Evolutionary conservation across 2,888 invertebrate species (phyloP), one percentile per base, ranked within the genome.

Genomic region (Blastobasis lacticolella): DNA sequence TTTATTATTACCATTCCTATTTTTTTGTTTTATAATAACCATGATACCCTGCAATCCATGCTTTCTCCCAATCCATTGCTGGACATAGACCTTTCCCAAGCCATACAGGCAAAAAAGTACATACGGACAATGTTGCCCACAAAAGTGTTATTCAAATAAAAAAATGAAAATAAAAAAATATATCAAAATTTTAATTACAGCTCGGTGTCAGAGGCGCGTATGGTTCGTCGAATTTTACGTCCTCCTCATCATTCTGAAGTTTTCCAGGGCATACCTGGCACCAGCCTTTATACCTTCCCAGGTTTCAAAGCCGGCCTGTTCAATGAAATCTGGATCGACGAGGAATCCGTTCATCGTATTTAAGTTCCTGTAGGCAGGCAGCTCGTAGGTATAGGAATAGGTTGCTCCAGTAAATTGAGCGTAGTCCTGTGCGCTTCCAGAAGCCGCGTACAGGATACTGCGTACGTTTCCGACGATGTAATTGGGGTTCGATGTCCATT

Each of bases 341-440:
- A 91, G 71, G 67, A 92, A 93, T 23, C 91, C 91, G 5, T 59
- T 56, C 0, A 70, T 0, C 4, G 46, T 50, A 7, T 59, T 64
- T 4, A 72, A 62, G 53, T 88, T 86, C 42, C 57, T 61, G 10
- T 58, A 64, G 0, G 66, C 75, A 0, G 92, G 92, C 54, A 94
- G 66, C 71, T 93, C 93, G 64, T 90, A 88, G 4, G 92, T 92
- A 57, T 90, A 92, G 0, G 91, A 73, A 37, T 91, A 75, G 0
- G 89, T 85, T 23, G 90, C 81, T 0, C 86, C 88, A 10, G 75
- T 75, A 1, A 67, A 87, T 63, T 88, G 87, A 0, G 90, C 90
- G 75, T 90, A 93, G 62, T 93, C 93, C 60, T 89, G 89, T 60
- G 92, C 90, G 41, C 90, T 90, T 38, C 93, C 93, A 37, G 91